Evolutionary conservation across 2,888 invertebrate genomes (phyloP), one percentile per base, ranked within the genome.

Genomic region (Dorcus parallelipipedus): DNA sequence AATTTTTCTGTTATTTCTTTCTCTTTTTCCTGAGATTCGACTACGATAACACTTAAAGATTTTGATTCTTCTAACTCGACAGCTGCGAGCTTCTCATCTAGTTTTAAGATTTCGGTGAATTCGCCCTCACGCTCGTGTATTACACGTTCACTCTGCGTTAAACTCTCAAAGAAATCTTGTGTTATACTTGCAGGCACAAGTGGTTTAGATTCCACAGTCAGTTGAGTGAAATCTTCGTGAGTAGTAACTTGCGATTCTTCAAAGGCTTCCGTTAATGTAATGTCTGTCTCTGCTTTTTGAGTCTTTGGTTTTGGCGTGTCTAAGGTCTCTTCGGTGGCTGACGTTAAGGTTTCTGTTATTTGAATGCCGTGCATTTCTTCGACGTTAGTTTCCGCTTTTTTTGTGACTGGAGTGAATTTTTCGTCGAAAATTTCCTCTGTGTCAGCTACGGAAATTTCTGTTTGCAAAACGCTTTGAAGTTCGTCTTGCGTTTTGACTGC

Each of bases 301-400:
- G 57, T 49, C 23, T 45, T 47, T 10, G 63, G 26, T 50, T 47
- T 49, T 14, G 54, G 45, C 23, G 62, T 48, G 23, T 59, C 56
- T 42, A 71, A 57, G 9, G 53, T 54, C 45, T 53, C 50, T 59
- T 66, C 67, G 41, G 47, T 52, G 39, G 65, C 66, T 38, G 60
- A 54, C 50, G 61, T 61, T 58, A 61, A 59, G 45, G 56, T 61
- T 65, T 61, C 69, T 33, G 62, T 64, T 58, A 66, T 52, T 65
- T 82, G 82, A 50, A 90, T 64, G 63, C 84, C 75, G 75, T 84
- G 81, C 70, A 77, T 80, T 78, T 79, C 82, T 74, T 79, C 81
- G 73, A 82, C 82, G 55, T 71, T 81, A 47, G 80, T 68, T 48
- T 82, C 75, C n/a, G 82, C 82, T 14, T 66, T 77, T 68, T 86